Percentiles rank a stretch among this genome's conserved stretches.
Conservation (phyloP, 2,888 invertebrate species). For the Yponomeuta cagnagella region DNA sequence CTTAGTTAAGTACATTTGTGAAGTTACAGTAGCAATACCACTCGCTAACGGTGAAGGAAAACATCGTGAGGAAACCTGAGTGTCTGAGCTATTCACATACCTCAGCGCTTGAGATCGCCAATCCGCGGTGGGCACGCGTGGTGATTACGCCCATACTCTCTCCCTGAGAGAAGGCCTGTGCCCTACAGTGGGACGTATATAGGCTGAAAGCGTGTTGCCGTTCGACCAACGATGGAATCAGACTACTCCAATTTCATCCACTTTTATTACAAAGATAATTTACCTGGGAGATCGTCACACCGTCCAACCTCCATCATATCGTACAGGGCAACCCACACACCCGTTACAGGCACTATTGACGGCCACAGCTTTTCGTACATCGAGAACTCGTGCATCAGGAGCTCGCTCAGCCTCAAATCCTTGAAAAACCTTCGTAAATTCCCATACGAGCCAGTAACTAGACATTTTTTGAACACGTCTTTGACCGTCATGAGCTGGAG, state of each 20-base stretch:
- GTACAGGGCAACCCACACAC: constrained; percentile 46
- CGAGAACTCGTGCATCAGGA: constrained; percentile 48
- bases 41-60: too few species aligned
- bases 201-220: background rate
- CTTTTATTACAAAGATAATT: background rate
- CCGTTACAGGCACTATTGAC: constrained; percentile 46
- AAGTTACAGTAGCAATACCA: too few species aligned
- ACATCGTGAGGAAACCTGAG: too few species aligned
- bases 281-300: background rate
- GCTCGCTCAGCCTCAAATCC: constrained; percentile 47
- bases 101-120: too few species aligned
- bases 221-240: too few species aligned
- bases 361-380: constrained; percentile 59
- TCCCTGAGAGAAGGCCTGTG: too few species aligned
- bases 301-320: constrained; percentile 35
- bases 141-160: too few species aligned
- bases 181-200: too few species aligned
- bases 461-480: constrained; percentile 34
- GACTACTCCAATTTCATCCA: too few species aligned
- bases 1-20: too few species aligned
- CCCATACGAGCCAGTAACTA: constrained; percentile 36
- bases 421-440: constrained; percentile 39
- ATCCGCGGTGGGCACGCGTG: too few species aligned
- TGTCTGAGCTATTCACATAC: too few species aligned
- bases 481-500: constrained; percentile 42